phyloP scores from a whole-genome alignment of 1,140 invertebrate species.

The Drosophila bocki region DNA sequence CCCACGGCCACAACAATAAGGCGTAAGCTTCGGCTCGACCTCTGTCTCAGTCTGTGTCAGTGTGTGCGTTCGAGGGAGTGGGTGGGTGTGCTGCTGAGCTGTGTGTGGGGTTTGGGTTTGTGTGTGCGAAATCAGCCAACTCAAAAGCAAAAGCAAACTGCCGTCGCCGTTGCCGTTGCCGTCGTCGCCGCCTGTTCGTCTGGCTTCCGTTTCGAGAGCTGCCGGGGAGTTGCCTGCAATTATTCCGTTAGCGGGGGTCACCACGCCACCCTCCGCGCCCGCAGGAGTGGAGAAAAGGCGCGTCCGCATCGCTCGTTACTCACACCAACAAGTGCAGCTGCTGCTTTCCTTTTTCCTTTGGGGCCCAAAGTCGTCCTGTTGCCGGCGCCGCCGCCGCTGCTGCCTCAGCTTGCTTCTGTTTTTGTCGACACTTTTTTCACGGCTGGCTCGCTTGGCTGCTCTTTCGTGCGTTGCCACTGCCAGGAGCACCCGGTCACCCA shows the following conservation, averaged over 20 bases:
- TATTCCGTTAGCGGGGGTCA: slow-evolving; percentile 80
- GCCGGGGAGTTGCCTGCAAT: slow-evolving; percentile 78
- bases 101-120: slow-evolving; percentile 43
- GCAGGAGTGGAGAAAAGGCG: slow-evolving; percentile 63
- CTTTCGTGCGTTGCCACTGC: slow-evolving; percentile 78
- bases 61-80: slow-evolving; percentile 12
- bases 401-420: slow-evolving; percentile 41
- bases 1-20: slow-evolving; percentile 62
- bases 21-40: slow-evolving; percentile 60
- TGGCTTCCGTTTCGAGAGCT: slow-evolving; percentile 67
- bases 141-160: slow-evolving; percentile 45
- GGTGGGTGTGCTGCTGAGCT: background rate
- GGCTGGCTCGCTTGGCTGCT: slow-evolving; percentile 81
- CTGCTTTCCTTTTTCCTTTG: slow-evolving; percentile 57
- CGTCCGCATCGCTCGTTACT: slow-evolving; percentile 80
- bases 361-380: slow-evolving; percentile 55
- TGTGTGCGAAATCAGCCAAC: slow-evolving; percentile 74
- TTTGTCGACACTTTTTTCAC: slow-evolving; percentile 83
- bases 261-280: slow-evolving; percentile 12
- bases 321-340: slow-evolving; percentile 77
- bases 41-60: slow-evolving; percentile 32
- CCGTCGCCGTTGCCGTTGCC: slow-evolving; percentile 30
- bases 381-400: slow-evolving; percentile 38
- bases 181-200: slow-evolving; percentile 78
- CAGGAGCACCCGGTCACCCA: slow-evolving; percentile 22